Evolutionary conservation across 2,797 vertebrate species (phyloP).

Genomic region (Acipenser transmontanus): DNA sequence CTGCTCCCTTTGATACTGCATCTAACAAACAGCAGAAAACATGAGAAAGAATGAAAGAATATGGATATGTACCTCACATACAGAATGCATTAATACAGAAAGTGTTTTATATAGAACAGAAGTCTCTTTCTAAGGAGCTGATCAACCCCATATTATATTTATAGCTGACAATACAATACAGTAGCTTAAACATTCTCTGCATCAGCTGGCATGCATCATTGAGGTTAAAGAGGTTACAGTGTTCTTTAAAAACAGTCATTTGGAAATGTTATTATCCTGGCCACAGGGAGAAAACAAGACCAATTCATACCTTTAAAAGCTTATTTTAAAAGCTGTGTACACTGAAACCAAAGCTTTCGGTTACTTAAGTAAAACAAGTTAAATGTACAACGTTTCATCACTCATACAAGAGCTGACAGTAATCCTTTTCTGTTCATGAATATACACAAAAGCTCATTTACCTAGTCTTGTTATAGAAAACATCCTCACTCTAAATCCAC

Average conservation of each 20-base stretch:
- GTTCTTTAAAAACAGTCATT: constrained; percentile 9
- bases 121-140: no score
- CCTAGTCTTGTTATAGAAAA: constrained; percentile 31
- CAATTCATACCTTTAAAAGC: constrained; percentile 9
- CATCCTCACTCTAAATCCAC: constrained; percentile 31
- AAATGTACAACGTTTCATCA: constrained; percentile 23
- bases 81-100: no score
- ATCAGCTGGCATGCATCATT: background rate
- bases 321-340: constrained; percentile 9
- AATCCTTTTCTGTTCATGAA: constrained; percentile 29
- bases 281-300: constrained; percentile 9
- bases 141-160: no score
- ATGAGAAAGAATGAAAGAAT: no score
- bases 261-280: constrained; percentile 9
- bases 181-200: no score
- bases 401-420: constrained; percentile 20
- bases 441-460: constrained; percentile 26
- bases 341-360: constrained; percentile 20
- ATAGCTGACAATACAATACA: no score
- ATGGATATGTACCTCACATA: no score
- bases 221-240: constrained; percentile 4
- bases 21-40: no score
- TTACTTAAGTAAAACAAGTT: constrained; percentile 18
- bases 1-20: no score
- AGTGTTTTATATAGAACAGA: no score